These are phyloP conservation scores for Delichon dasypus DNA, from an alignment of 2,797 vertebrate genomes.

Conservation along the genomic window DNA sequence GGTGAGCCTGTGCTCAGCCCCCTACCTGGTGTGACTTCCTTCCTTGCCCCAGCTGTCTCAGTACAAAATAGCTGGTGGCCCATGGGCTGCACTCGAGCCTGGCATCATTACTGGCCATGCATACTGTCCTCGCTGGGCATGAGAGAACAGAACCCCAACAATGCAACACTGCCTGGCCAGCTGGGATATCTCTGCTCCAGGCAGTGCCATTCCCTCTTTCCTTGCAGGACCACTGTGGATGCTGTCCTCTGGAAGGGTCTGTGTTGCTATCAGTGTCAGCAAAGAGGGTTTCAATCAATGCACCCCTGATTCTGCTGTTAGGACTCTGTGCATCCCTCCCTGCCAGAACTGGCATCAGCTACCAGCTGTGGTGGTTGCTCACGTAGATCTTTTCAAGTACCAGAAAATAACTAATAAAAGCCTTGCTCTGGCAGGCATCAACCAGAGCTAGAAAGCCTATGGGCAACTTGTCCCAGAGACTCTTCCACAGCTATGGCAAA, in stretches of 20 bases:
- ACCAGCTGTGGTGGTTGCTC: slow-evolving; percentile 6
- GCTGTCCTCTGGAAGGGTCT: neutral
- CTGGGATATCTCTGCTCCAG: neutral
- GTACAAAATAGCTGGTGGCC: neutral
- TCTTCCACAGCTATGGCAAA: neutral
- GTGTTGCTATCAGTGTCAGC: neutral
- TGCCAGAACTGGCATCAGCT: neutral
- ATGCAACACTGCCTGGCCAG: neutral
- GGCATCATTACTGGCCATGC: neutral
- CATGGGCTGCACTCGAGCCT: neutral
- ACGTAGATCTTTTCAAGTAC: neutral
- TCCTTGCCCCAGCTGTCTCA: neutral
- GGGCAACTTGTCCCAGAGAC: neutral
- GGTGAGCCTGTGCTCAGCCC: neutral
- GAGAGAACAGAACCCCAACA: neutral
- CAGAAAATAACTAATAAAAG: neutral
- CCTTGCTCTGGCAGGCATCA: slow-evolving; percentile 22
- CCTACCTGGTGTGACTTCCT: neutral
- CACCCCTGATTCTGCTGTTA: neutral
- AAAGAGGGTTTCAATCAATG: neutral
- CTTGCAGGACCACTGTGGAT: neutral
- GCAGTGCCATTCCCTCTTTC: neutral
- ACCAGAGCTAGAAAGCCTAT: slow-evolving; percentile 6
- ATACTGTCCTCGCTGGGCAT: accelerated
- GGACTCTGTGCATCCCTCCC: neutral